Evolutionary conservation across 2,113 vertebrate genomes (phyloP), one percentile per base, ranked within the genome.

Genomic region (Engraulis encrasicolus): DNA sequence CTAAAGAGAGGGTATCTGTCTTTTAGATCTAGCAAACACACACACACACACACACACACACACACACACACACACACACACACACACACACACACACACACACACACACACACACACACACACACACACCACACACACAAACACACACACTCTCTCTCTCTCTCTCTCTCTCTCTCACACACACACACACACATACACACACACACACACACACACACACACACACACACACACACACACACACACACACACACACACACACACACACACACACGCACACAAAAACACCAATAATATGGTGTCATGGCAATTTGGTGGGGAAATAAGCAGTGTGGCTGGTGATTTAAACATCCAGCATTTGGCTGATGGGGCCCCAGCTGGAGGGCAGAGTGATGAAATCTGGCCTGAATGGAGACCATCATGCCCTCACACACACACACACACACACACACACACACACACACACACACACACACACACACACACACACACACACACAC

Each of bases 31-130:
- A 9, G 6, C 58, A 66, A n/a, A 58, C 54, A 58, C 54, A 20
- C 1, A 58, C 19, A 58, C 19, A 58, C 54, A 6, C 18, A 58
- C 50, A 52, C 50, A 52, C 50, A 52, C 40, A 45, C 9, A 45
- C 40, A 45, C 40, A 45, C 40, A 45, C 40, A 45, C 3, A 45
- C 40, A 45, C 9, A 9, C 40, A 45, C 40, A 45, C 40, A 45
- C 40, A 45, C 54, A 61, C 54, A 61, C n/a, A 27, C n/a, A 66
- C 23, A 66, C 23, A 66, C 58, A 66, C 58, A 66, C 58, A 66
- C 23, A 31, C 58, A 23, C 6, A 66, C 58, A 23, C 54, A 23
- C 54, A 23, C 23, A 66, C 58, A 66, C n/a, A 9, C 7, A 66
- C 7, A 66, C n/a, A 27, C 23, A 45, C 40, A 45, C 3, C 40